Base-by-base conservation (phyloP, 2,113 vertebrate species). In the Chaetura pelagica region DNA sequence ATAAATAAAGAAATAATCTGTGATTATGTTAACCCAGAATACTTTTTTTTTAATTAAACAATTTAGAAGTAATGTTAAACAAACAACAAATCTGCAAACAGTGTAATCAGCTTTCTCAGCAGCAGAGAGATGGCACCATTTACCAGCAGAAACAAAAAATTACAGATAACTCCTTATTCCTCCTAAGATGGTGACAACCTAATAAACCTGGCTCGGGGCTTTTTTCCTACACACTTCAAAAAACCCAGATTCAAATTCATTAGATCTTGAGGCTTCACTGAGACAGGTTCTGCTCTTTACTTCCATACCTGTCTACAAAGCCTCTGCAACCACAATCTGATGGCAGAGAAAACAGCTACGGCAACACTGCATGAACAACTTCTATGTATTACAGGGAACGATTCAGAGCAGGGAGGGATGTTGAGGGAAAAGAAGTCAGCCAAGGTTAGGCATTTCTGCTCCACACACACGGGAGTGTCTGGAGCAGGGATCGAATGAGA, bases 371-470 rank as follows among this genome's bases (percentile, higher is more conserved):
- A 9, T 1, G 19, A 84, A 27, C 7, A 78, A 44, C 34, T 68
- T 40, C 8, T 15, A 38, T 57, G 42, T 10, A 9, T 17, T 23
- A 46, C 24, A 52, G 1, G 3, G 52, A 21, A 27, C 10, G 40
- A 76, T 21, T 32, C 1, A 1, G 40, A 4, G 29, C 1, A 10
- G 4, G 15, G 26, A 2, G 15, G 8, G 20, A 18, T 17, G 13
- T 12, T n/a, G 29, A 64, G 16, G 8, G 14, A 5, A 55, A n/a
- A 80, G 32, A 48, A 22, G 32, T 6, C 17, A 40, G 66, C 13
- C 1, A 12, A 72, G 17, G 26, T 5, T 22, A 51, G 51, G 38
- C 34, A 52, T 6, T 66, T 64, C 57, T 48, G 23, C 32, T 23
- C 48, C 78, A n/a, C 44, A 75, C 51, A 55, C 57, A 18, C 9